Evolutionary conservation across 2,113 vertebrate genomes (phyloP).

Genomic region (Etheostoma cragini): DNA sequence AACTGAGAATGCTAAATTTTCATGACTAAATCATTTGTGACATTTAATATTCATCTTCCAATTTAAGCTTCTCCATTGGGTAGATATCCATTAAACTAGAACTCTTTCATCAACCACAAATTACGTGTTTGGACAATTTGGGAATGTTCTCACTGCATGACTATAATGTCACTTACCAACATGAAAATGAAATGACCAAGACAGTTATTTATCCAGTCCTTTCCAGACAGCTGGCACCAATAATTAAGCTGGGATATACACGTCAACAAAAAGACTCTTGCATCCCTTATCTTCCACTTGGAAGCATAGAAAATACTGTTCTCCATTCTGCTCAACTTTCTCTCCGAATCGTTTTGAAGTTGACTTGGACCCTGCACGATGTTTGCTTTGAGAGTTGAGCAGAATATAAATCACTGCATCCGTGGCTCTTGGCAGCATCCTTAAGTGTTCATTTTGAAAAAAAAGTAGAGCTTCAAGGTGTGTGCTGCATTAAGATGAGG

Average conservation of each 20-base stretch:
- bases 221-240: conserved; percentile 25
- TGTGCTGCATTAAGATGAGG: conserved; percentile 68
- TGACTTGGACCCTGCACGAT: conserved; percentile 55
- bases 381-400: conserved; percentile 55
- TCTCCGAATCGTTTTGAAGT: conserved; percentile 69
- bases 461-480: conserved; percentile 51
- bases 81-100: conserved; percentile 44
- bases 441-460: conserved; percentile 65
- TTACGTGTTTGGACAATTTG: conserved; percentile 46
- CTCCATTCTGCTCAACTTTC: conserved; percentile 54
- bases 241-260: conserved; percentile 19
- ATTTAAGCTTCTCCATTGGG: conserved; percentile 33
- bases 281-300: conserved; percentile 42
- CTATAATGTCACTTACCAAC: conserved; percentile 28
- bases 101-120: conserved; percentile 31
- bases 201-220: conserved; percentile 15
- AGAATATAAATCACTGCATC: conserved; percentile 75
- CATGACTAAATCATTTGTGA: conserved; percentile 58
- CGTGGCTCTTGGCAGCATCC: conserved; percentile 62
- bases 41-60: conserved; percentile 64
- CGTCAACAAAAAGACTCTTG: conserved; percentile 17
- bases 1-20: conserved; percentile 20
- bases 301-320: conserved; percentile 38
- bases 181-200: conserved; percentile 23
- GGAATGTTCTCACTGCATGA: conserved; percentile 22